These are phyloP conservation scores for Glareola pratincola DNA, from an alignment of 2,113 vertebrate species.

Conservation along the genomic window DNA sequence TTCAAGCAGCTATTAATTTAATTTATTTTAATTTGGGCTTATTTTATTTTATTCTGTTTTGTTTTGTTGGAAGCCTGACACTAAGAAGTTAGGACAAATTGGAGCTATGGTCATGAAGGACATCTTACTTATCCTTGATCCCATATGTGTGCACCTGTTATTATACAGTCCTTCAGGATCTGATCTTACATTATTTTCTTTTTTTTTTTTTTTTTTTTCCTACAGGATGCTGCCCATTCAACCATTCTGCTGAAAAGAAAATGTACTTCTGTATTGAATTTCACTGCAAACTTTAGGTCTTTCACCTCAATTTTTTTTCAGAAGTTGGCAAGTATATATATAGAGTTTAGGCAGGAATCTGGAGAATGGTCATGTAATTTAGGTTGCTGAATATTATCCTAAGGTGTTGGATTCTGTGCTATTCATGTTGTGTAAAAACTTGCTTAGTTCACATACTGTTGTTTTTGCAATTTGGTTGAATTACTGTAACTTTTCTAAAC, in stretches of 20 bases:
- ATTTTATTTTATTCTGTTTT: not conserved
- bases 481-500: not conserved
- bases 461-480: not conserved
- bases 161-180: not conserved
- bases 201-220: not conserved
- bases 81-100: not conserved
- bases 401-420: not conserved
- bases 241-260: not conserved
- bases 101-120: not conserved
- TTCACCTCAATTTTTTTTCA: not conserved
- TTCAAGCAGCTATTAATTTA: not conserved
- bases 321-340: not conserved
- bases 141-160: rapidly evolving
- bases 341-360: not conserved
- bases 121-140: not conserved
- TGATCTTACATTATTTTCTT: not conserved
- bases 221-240: not conserved
- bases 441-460: not conserved
- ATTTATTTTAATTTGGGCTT: not conserved
- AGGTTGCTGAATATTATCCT: not conserved
- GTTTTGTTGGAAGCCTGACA: not conserved
- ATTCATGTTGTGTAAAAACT: not conserved
- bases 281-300: not conserved
- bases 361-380: not conserved
- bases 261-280: not conserved